A percentile compares a stretch with the other conserved stretches of the same genome.
These are phyloP conservation scores for Rhinella marina DNA, from an alignment of 2,797 vertebrate species.

Conservation along the genomic window DNA sequence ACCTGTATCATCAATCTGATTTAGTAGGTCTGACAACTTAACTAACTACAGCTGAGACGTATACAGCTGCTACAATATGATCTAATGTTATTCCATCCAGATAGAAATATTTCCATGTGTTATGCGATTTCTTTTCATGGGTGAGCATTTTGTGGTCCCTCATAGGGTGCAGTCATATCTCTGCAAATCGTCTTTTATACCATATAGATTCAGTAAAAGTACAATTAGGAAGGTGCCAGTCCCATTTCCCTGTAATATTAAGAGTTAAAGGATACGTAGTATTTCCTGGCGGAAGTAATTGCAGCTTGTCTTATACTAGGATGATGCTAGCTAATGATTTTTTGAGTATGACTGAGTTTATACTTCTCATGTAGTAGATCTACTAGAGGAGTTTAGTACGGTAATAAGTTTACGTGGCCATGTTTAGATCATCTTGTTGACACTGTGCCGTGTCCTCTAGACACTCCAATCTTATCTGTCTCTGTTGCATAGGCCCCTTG, in stretches of 20 bases:
- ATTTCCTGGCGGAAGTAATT: slow-evolving; percentile 3
- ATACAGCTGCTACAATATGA: slow-evolving; percentile 17
- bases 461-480: neutral
- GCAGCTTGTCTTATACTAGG: neutral
- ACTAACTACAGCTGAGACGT: neutral
- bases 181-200: neutral
- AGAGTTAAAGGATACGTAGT: neutral
- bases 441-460: neutral
- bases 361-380: neutral
- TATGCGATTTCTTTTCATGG: neutral
- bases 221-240: neutral
- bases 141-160: neutral
- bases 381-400: neutral
- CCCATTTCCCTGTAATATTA: neutral
- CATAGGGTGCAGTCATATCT: neutral
- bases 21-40: slow-evolving; percentile 40
- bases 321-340: neutral
- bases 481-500: neutral
- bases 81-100: neutral
- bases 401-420: neutral
- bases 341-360: neutral
- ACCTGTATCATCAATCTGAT: slow-evolving; percentile 37
- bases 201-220: neutral
- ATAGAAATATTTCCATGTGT: neutral
- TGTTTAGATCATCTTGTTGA: neutral